phyloP scores from a whole-genome alignment of 2,888 invertebrate genomes.

The Lagria hirta region DNA sequence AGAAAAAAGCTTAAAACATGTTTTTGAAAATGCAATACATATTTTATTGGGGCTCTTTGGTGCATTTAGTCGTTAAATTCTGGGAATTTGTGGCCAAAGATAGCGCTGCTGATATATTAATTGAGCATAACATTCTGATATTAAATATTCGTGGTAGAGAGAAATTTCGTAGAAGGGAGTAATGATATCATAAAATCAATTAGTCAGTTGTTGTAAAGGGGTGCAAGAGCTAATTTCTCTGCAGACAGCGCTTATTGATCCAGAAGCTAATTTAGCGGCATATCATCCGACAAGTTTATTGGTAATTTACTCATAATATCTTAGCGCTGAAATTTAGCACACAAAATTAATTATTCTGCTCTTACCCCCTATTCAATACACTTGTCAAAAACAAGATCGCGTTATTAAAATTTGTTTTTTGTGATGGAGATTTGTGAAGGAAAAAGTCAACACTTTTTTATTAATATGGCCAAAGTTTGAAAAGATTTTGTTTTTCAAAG shows the following conservation, averaged over 20 bases:
- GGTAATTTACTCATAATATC: slow-evolving; percentile 38
- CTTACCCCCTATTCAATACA: slow-evolving; percentile 38
- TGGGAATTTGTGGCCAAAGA: slow-evolving; percentile 7
- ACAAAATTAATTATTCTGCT: slow-evolving; percentile 29
- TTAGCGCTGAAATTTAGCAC: slow-evolving; percentile 27
- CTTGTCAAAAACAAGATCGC: slow-evolving; percentile 33
- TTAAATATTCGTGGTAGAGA: slow-evolving; percentile 19
- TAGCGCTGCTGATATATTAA: slow-evolving; percentile 14
- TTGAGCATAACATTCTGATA: slow-evolving; percentile 17
- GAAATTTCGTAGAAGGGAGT: no score
- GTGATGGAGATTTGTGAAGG: no score
- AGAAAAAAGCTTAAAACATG: no score
- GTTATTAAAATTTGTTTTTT: no score
- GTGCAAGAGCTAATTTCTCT: slow-evolving; percentile 38
- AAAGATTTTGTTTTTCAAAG: no score
- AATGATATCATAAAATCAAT: slow-evolving; percentile 40
- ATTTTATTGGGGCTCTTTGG: background rate
- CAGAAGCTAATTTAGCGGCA: slow-evolving; percentile 43
- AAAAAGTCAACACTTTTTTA: no score
- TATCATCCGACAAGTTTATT: slow-evolving; percentile 36
- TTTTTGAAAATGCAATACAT: no score
- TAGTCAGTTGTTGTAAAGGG: slow-evolving; percentile 38
- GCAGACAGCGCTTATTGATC: slow-evolving; percentile 39
- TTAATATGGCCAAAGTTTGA: no score
- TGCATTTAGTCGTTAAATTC: background rate